Base-by-base conservation (phyloP, 53 echinoderm and acorn worm genomes). In the Paracentrotus lividus region DNA sequence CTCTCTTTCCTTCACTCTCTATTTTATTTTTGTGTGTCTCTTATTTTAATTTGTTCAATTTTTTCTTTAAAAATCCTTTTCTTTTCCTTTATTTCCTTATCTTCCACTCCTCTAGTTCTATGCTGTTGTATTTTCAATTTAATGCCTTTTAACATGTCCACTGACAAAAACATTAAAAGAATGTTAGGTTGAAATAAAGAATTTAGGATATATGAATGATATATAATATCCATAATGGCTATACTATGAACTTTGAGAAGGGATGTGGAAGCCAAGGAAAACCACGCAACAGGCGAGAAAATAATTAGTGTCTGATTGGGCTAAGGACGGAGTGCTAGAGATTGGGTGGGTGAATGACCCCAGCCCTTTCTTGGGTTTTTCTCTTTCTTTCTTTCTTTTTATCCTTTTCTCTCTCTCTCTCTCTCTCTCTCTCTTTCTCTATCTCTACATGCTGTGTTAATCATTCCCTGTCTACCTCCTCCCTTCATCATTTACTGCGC, bases 261-360 rank as follows among this genome's bases (percentile, higher is more conserved):
- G 72, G 21, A 40, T 4, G 21, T 4, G 52, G 15, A n/a, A n/a
- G n/a, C n/a, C n/a, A n/a, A n/a, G n/a, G n/a, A n/a, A n/a, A 52
- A 52, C 9, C 57, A 72, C 18, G 72, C 72, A 72, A 72, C 72
- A 72, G 72, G 72, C 72, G 36, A 72, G 72, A 72, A 72, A 72
- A 0, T 31, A 29, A 10, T 64, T 64, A 29, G 31, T n/a, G n/a
- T 29, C 64, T 64, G 6, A 27, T 31, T 29, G 31, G 31, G 64
- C 64, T 15, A 36, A 26, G 21, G 38, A 72, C 1, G 72, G 16
- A 38, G 47, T 23, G 43, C 21, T 24, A 47, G 81, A 44, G 24
- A 13, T 47, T 81, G 81, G 47, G 27, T n/a, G 81, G 81, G 81
- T 81, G 81, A 81, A 81, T 81, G 81, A 81, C 81, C 81, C 81